phyloP scores from a whole-genome alignment of 92 coral and sea anemone genomes.

The Virgularia gustaviana region DNA sequence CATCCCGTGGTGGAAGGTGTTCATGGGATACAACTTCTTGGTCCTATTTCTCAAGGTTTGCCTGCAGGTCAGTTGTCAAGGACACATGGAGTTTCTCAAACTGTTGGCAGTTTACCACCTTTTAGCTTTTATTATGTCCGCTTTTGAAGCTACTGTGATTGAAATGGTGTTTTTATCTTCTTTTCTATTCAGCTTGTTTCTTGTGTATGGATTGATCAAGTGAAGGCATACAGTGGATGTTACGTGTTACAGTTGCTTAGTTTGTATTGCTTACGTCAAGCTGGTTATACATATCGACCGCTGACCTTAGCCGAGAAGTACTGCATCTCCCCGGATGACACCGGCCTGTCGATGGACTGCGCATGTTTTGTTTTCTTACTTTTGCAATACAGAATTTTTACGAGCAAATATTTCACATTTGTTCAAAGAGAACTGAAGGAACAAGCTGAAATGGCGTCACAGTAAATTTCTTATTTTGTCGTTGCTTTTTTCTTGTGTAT shows the following conservation, averaged over 20 bases:
- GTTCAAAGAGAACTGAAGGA: constrained; percentile 86
- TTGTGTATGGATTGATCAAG: constrained; percentile 88
- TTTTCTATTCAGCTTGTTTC: constrained; percentile 69
- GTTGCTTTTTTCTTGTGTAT: background rate
- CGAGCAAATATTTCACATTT: constrained; percentile 83
- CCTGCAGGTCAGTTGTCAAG: constrained; percentile 66
- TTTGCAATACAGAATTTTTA: constrained; percentile 78
- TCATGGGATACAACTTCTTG: constrained; percentile 90
- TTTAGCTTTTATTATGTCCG: background rate
- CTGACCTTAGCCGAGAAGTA: constrained; percentile 34
- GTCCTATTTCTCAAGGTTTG: constrained; percentile 89
- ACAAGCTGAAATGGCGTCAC: constrained; percentile 82
- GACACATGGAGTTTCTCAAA: background rate
- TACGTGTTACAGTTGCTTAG: constrained; percentile 91
- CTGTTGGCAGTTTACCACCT: too few relatives aligned
- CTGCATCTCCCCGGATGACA: constrained; percentile 94
- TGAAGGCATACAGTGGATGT: constrained; percentile 74
- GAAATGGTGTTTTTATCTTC: background rate
- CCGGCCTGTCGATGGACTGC: constrained; percentile 99
- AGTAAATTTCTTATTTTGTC: constrained; percentile 60
- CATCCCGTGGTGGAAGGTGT: constrained; percentile 78
- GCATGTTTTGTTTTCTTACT: constrained; percentile 85
- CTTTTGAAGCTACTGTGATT: background rate
- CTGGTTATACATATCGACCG: constrained; percentile 59
- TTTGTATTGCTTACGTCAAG: constrained; percentile 80